phyloP scores from a whole-genome alignment of 2,113 vertebrate genomes.

The Psephotus haematonotus region DNA sequence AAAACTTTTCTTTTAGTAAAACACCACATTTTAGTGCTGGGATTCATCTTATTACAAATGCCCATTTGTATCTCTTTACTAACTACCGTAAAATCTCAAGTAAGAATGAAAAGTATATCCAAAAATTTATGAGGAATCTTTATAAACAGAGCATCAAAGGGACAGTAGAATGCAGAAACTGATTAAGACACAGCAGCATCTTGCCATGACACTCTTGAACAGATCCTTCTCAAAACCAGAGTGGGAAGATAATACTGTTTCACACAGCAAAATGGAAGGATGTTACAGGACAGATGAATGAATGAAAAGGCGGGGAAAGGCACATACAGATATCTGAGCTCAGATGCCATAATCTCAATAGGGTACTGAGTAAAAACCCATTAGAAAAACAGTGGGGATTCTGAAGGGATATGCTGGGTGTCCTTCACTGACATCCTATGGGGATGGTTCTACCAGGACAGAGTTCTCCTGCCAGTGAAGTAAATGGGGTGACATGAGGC shows the following conservation, averaged over 20 bases:
- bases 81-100: background rate
- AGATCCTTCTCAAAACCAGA: background rate
- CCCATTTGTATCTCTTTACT: background rate
- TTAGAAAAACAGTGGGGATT: background rate
- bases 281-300: background rate
- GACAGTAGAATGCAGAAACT: background rate
- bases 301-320: background rate
- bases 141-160: background rate
- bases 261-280: background rate
- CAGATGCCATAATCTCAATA: background rate
- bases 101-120: background rate
- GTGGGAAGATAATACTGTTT: background rate
- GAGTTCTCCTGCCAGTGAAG: background rate
- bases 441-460: background rate
- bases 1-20: background rate
- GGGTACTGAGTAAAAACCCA: background rate
- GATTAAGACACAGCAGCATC: background rate
- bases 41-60: background rate
- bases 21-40: background rate
- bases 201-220: background rate
- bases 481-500: background rate
- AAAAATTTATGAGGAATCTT: background rate
- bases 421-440: background rate
- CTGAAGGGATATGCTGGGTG: background rate
- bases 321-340: background rate